Percentiles rank a stretch among this genome's conserved stretches.
Conservation (phyloP, 2,888 invertebrate genomes). For the Acrobasis consociella region DNA sequence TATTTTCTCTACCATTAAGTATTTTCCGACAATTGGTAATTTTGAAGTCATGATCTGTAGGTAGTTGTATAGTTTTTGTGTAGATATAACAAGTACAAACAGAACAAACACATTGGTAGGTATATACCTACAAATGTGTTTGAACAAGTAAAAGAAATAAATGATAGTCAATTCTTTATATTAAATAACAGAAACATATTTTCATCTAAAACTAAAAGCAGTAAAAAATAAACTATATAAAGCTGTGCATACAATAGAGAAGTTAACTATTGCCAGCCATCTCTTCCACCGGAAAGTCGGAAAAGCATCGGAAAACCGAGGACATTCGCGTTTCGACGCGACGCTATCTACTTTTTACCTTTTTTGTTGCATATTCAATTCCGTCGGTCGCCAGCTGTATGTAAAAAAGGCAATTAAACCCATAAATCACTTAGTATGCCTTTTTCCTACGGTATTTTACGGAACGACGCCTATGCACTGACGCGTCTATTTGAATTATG, state of each 20-base stretch:
- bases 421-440: constrained; percentile 70
- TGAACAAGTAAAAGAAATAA: too few relatives aligned
- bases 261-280: constrained; percentile 10
- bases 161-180: too few relatives aligned
- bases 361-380: constrained; percentile 76
- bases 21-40: too few relatives aligned
- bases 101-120: too few relatives aligned
- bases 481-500: constrained; percentile 75
- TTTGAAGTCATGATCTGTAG: too few relatives aligned
- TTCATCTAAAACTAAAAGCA: background rate
- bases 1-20: too few relatives aligned
- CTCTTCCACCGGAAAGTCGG: constrained; percentile 26
- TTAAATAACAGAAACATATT: too few relatives aligned
- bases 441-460: constrained; percentile 58
- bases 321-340: constrained; percentile 49
- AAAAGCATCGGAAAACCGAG: constrained; percentile 37
- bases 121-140: too few relatives aligned
- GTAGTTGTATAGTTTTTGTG: too few relatives aligned
- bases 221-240: background rate
- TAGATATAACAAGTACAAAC: too few relatives aligned
- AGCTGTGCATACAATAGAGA: background rate
- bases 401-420: constrained; percentile 73
- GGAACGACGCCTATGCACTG: constrained; percentile 58
- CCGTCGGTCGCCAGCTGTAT: constrained; percentile 49
- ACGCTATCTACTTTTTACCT: constrained; percentile 42